Evolutionary conservation across 1,140 invertebrate species (phyloP).

Genomic region (Macrobrachium rosenbergii): DNA sequence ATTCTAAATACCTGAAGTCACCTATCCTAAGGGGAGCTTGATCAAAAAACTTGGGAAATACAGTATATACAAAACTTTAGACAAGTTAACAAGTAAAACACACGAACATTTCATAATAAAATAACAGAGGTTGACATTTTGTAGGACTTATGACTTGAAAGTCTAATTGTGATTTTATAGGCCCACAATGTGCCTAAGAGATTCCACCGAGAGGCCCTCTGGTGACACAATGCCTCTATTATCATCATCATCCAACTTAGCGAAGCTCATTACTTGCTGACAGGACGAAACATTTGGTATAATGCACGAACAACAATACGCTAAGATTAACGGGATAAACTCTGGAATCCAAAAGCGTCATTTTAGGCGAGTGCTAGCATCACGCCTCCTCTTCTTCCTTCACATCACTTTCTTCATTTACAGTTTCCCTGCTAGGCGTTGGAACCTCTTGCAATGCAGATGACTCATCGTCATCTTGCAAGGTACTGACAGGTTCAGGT

Average conservation of each 20-base stretch:
- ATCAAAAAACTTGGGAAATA: conserved; percentile 48
- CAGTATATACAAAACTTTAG: conserved; percentile 60
- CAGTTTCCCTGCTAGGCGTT: conserved; percentile 36
- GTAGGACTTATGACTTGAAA: conserved; percentile 57
- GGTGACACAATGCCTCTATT: conserved; percentile 32
- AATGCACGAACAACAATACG: conserved; percentile 58
- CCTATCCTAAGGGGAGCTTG: conserved; percentile 52
- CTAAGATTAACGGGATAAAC: conserved; percentile 60
- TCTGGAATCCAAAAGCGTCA: conserved; percentile 62
- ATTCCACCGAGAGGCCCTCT: conserved; percentile 42
- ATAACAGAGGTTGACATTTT: conserved; percentile 62
- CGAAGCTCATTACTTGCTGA: conserved; percentile 47
- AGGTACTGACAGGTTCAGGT: conserved; percentile 13
- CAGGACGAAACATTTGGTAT: conserved; percentile 53
- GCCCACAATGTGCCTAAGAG: conserved; percentile 60
- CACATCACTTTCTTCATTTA: conserved; percentile 36
- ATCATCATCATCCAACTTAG: conserved; percentile 41
- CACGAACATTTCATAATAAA: conserved; percentile 63
- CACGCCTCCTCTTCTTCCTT: conserved; percentile 59
- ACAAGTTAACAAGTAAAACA: conserved; percentile 64
- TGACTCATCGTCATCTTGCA: conserved; percentile 38
- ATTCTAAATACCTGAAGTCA: conserved; percentile 60
- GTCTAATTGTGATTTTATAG: conserved; percentile 63
- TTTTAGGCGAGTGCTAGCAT: conserved; percentile 52
- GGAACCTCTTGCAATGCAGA: conserved; percentile 23